Percentiles rank a stretch among this genome's conserved stretches.
Conservation (phyloP, 2,113 vertebrate species). For the Geothlypis trichas region DNA sequence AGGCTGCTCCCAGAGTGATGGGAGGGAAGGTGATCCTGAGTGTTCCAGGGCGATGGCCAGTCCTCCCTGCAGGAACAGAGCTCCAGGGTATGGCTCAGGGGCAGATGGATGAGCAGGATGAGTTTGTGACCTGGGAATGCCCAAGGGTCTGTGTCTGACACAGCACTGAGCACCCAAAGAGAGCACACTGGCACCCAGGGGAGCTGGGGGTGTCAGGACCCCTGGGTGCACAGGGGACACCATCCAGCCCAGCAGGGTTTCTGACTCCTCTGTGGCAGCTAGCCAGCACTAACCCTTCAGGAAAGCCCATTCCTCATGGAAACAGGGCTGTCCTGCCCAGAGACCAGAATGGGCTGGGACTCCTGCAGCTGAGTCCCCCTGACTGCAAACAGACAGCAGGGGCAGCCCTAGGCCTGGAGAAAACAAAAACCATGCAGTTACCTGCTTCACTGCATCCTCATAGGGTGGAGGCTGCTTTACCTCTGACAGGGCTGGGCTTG, state of each 20-base stretch:
- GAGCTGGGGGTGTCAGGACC: not conserved
- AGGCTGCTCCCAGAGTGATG: not conserved
- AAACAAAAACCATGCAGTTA: slow-evolving; percentile 60
- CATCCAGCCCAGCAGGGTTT: not conserved
- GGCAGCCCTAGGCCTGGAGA: not conserved
- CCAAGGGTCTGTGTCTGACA: not conserved
- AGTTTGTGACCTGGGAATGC: not conserved
- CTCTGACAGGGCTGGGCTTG: slow-evolving; percentile 82
- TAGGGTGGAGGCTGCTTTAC: slow-evolving; percentile 92
- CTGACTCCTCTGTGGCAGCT: not conserved
- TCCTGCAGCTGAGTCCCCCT: not conserved
- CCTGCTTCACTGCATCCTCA: slow-evolving; percentile 95
- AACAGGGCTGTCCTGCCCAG: not conserved
- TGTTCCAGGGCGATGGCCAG: not conserved
- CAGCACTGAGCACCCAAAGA: not conserved
- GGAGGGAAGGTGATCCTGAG: not conserved
- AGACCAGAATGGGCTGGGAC: rapidly evolving
- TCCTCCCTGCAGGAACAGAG: rapidly evolving
- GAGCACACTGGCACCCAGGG: not conserved
- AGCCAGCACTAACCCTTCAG: not conserved
- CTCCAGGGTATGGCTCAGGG: not conserved
- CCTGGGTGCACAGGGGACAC: not conserved
- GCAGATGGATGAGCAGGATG: not conserved
- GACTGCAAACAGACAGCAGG: not conserved
- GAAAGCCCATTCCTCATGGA: not conserved